A percentile compares a stretch with the other conserved stretches of the same genome.
Evolutionary conservation across 2,113 vertebrate genomes (phyloP).

Genomic region (Tragelaphus strepsiceros): DNA sequence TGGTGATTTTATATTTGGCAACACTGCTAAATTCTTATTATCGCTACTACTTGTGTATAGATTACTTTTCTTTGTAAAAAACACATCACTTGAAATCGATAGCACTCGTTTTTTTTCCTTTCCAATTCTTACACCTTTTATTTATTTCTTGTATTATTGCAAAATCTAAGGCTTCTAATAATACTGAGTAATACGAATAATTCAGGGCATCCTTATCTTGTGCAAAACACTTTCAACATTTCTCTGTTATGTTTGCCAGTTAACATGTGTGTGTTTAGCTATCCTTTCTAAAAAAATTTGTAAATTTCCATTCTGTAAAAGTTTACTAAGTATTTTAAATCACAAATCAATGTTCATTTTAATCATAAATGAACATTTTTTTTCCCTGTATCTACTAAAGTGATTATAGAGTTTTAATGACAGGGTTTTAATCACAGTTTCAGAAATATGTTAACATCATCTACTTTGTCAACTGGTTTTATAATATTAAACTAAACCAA

Average conservation of each 20-base stretch:
- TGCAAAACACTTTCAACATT: neutral
- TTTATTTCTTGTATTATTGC: neutral
- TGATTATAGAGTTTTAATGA: neutral
- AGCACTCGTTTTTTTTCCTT: neutral
- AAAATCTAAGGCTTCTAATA: neutral
- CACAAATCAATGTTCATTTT: neutral
- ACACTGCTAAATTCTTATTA: neutral
- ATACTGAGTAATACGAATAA: neutral
- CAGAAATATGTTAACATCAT: neutral
- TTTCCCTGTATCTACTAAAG: neutral
- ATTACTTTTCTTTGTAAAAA: neutral
- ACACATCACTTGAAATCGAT: neutral
- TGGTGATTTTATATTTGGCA: neutral
- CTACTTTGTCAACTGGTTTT: neutral
- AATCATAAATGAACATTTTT: neutral
- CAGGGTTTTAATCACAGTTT: neutral
- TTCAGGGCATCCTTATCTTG: neutral
- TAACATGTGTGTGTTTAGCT: neutral
- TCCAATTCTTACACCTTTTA: neutral
- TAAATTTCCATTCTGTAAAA: neutral
- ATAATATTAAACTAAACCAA: neutral
- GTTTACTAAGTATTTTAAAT: slow-evolving; percentile 17
- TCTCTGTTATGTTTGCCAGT: neutral
- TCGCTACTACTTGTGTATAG: neutral
- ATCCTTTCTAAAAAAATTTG: neutral